A percentile compares a stretch with the other conserved stretches of the same genome.
Evolutionary conservation across 2,797 vertebrate genomes (phyloP).

Genomic region (Sebastolobus alascanus): DNA sequence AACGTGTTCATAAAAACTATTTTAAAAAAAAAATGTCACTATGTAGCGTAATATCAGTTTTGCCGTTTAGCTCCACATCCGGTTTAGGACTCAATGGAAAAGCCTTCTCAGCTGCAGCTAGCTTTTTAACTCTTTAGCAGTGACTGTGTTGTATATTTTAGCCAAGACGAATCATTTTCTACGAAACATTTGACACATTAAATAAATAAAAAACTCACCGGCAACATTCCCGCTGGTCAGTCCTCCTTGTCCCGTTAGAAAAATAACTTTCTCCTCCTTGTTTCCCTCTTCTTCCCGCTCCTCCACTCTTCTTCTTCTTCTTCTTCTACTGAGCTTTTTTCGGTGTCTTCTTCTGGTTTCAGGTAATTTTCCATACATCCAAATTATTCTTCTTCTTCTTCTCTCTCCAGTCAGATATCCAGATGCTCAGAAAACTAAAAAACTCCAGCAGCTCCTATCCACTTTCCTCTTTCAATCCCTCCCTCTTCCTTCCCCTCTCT

Average conservation of each 20-base stretch:
- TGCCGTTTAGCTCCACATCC: not conserved
- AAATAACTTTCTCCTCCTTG: not conserved
- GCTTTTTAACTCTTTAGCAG: not conserved
- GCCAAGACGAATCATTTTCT: not conserved
- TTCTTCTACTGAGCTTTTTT: not conserved
- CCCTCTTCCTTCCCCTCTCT: constrained; percentile 62
- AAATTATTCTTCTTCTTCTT: not conserved
- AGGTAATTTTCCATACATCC: constrained; percentile 23
- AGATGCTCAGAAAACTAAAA: constrained; percentile 62
- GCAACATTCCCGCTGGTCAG: constrained; percentile 69
- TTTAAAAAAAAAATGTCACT: rapidly evolving
- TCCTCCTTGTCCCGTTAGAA: constrained; percentile 37
- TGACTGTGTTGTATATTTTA: not conserved
- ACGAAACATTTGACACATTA: not conserved
- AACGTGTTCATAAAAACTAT: not conserved
- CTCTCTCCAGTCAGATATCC: constrained; percentile 28
- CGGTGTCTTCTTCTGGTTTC: not conserved
- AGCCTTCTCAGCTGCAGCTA: not conserved
- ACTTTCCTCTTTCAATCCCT: constrained; percentile 66
- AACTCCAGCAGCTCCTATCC: constrained; percentile 40
- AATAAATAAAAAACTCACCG: constrained; percentile 71
- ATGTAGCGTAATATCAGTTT: not conserved
- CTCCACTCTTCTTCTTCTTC: not conserved
- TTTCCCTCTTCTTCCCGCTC: not conserved
- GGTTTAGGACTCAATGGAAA: not conserved